Conservation (phyloP, 2,888 invertebrate genomes). For the Orchesellides sinensis region DNA sequence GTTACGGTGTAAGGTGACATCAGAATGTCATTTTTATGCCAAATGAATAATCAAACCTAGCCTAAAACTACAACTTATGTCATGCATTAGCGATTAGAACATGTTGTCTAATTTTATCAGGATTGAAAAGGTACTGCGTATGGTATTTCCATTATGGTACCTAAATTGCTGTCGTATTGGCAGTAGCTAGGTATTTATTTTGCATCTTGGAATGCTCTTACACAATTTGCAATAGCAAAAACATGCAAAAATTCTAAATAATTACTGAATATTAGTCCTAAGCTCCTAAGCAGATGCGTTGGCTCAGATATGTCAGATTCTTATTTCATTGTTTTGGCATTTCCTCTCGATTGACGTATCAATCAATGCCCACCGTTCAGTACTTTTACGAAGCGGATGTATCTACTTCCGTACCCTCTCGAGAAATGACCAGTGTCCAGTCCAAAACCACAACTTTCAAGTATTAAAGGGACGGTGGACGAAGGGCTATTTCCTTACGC, state of each 20-base stretch:
- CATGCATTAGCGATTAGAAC: neutral
- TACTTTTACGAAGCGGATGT: too few species aligned
- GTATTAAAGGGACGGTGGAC: neutral
- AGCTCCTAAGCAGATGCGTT: neutral
- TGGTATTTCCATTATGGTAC: neutral
- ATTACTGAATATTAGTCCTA: neutral
- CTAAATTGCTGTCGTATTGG: neutral
- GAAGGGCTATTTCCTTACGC: neutral
- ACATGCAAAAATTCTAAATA: neutral
- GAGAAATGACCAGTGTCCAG: too few species aligned
- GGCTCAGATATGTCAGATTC: neutral
- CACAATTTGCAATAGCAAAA: too few species aligned
- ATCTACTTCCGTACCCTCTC: too few species aligned
- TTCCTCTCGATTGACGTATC: too few species aligned
- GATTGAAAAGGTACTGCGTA: constrained; percentile 14
- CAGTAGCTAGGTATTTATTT: neutral
- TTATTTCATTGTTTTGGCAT: too few species aligned
- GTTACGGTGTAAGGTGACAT: constrained; percentile 28
- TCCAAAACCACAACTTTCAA: too few species aligned
- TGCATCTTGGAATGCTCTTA: too few species aligned
- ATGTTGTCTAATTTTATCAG: neutral
- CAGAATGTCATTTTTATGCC: constrained; percentile 18
- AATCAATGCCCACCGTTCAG: too few species aligned
- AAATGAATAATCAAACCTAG: constrained; percentile 7
- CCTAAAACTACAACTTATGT: constrained; percentile 1